Conservation (phyloP, 2,113 vertebrate genomes). For the Otus sunia region DNA sequence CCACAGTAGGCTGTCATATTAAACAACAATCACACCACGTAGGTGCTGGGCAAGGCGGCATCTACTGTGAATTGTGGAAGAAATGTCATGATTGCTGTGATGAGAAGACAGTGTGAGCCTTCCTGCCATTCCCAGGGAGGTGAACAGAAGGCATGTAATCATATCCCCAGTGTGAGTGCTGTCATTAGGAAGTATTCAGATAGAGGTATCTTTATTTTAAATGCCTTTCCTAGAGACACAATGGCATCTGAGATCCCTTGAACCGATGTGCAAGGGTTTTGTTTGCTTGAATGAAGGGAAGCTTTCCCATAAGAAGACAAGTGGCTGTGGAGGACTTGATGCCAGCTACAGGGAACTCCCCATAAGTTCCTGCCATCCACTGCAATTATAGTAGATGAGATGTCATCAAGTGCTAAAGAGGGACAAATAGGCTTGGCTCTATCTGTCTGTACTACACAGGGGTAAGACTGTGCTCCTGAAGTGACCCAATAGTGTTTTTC, state of each 20-base stretch:
- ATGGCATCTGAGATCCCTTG: background rate
- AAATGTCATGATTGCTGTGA: background rate
- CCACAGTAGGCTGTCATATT: background rate
- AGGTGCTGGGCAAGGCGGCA: background rate
- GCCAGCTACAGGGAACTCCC: background rate
- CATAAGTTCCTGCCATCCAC: background rate
- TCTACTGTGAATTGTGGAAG: background rate
- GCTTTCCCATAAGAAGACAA: background rate
- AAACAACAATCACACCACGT: background rate
- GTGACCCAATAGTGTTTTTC: background rate
- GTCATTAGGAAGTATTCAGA: background rate
- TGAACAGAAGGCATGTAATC: background rate
- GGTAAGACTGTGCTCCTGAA: background rate
- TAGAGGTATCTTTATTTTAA: background rate
- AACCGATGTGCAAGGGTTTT: background rate
- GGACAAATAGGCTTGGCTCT: background rate
- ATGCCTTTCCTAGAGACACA: background rate
- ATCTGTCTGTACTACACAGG: fast-evolving
- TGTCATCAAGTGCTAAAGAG: background rate
- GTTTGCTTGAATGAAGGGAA: background rate
- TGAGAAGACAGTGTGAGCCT: background rate
- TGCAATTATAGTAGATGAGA: fast-evolving
- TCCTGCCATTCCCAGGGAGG: background rate
- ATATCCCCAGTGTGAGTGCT: background rate
- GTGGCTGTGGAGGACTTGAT: background rate